Percentiles rank a stretch among this genome's conserved stretches.
Evolutionary conservation across 2,888 invertebrate genomes (phyloP).

Genomic region (Oscheius onirici): DNA sequence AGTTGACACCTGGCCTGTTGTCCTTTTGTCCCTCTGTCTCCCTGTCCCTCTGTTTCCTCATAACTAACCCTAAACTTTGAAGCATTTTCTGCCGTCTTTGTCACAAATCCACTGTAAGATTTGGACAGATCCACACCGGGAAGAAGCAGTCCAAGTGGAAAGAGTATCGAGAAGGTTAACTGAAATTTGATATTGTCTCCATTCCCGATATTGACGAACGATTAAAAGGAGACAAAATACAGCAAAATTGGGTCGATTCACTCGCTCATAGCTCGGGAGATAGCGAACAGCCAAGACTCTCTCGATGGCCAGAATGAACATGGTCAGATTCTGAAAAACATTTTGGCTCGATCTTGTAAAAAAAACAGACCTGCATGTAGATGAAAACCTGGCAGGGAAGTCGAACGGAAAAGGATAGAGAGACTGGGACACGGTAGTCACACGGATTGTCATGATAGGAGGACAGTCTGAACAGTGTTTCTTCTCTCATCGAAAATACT

Average conservation of each 20-base stretch:
- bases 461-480: not conserved
- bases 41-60: no score
- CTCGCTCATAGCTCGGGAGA: not conserved
- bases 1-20: no score
- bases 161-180: not conserved
- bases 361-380: constrained; percentile 2
- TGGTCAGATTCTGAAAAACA: constrained; percentile 4
- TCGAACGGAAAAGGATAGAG: not conserved
- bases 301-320: constrained; percentile 3
- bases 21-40: no score
- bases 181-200: not conserved
- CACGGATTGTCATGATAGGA: constrained; percentile 2
- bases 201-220: not conserved
- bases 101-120: constrained; percentile 1
- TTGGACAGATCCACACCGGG: constrained; percentile 2
- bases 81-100: constrained; percentile 17
- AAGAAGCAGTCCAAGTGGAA: not conserved
- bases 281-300: not conserved
- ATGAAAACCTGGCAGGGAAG: constrained; percentile 10
- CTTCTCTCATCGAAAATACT: no score
- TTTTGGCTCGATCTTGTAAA: not conserved
- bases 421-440: constrained; percentile 9
- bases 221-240: not conserved
- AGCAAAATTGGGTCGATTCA: not conserved
- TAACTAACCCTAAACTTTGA: not conserved